These are phyloP conservation scores for Ctenicera cuprea DNA, from an alignment of 2,888 invertebrate genomes.

Conservation along the genomic window DNA sequence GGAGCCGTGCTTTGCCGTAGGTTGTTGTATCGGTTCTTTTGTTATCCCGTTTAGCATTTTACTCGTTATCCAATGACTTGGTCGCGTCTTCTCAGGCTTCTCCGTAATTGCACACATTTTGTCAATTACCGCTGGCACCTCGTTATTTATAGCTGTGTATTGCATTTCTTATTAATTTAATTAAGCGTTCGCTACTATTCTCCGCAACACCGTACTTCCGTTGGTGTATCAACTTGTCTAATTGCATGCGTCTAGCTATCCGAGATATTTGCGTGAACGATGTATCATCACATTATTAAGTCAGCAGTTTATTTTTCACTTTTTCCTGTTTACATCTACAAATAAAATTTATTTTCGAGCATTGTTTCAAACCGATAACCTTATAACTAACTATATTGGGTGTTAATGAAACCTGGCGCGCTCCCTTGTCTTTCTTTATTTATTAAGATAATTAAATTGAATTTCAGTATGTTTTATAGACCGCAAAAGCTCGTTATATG, in stretches of 20 bases:
- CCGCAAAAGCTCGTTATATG: no score
- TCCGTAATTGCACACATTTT: slow-evolving; percentile 47
- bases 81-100: slow-evolving; percentile 44
- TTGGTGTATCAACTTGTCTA: slow-evolving; percentile 20
- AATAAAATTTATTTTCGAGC: no score
- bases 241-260: slow-evolving; percentile 33
- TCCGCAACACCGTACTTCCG: slow-evolving; percentile 34
- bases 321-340: no score
- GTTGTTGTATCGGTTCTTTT: slow-evolving; percentile 24
- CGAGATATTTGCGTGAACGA: slow-evolving; percentile 32
- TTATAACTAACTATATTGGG: no score
- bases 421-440: no score
- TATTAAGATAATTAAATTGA: no score
- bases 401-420: no score
- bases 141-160: slow-evolving; percentile 45
- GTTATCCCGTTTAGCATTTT: slow-evolving; percentile 38
- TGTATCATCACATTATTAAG: slow-evolving; percentile 37
- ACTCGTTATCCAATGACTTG: slow-evolving; percentile 48
- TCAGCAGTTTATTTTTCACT: neutral
- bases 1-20: slow-evolving; percentile 22
- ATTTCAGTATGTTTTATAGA: no score
- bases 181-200: slow-evolving; percentile 42
- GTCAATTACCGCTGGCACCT: slow-evolving; percentile 45
- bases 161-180: slow-evolving; percentile 50
- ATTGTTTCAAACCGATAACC: no score